These are phyloP conservation scores for Tinea trinotella DNA, from an alignment of 2,888 invertebrate genomes.

Conservation along the genomic window DNA sequence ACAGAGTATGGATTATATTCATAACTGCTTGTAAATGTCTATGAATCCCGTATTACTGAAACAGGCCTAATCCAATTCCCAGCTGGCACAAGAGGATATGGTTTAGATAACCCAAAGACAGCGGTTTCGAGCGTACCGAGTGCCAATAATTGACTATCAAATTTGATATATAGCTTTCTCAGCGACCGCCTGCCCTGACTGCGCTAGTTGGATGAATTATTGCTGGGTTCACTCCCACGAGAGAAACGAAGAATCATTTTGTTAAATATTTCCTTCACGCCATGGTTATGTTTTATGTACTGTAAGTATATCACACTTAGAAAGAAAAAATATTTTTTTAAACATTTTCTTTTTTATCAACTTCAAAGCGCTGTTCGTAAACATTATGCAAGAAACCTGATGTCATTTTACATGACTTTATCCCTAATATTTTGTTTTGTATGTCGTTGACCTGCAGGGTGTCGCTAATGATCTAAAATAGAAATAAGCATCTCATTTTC, in stretches of 20 bases:
- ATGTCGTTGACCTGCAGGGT: slow-evolving; percentile 15
- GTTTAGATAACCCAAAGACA: slow-evolving; percentile 49
- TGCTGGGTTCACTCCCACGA: slow-evolving; percentile 39
- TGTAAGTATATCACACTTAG: background rate
- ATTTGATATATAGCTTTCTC: slow-evolving; percentile 64
- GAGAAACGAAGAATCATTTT: slow-evolving; percentile 41
- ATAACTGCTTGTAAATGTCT: slow-evolving; percentile 26
- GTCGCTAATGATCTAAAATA: slow-evolving; percentile 19
- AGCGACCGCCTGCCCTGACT: slow-evolving; percentile 39
- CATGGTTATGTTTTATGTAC: slow-evolving; percentile 11
- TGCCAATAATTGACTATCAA: slow-evolving; percentile 70
- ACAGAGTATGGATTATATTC: too few species aligned
- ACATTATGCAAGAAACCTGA: background rate
- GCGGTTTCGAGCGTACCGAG: slow-evolving; percentile 50
- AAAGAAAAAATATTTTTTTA: background rate
- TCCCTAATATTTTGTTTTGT: background rate
- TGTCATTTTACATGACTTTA: slow-evolving; percentile 3
- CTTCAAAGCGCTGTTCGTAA: background rate
- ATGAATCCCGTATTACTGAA: slow-evolving; percentile 49
- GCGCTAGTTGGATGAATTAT: slow-evolving; percentile 63
- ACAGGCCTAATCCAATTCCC: slow-evolving; percentile 36
- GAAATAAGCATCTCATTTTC: slow-evolving; percentile 33
- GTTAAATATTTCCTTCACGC: slow-evolving; percentile 24
- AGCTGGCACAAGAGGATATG: slow-evolving; percentile 30
- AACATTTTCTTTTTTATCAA: background rate